Conservation (phyloP, 64 coral and sea anemone species). For the Trachythela sp. region DNA sequence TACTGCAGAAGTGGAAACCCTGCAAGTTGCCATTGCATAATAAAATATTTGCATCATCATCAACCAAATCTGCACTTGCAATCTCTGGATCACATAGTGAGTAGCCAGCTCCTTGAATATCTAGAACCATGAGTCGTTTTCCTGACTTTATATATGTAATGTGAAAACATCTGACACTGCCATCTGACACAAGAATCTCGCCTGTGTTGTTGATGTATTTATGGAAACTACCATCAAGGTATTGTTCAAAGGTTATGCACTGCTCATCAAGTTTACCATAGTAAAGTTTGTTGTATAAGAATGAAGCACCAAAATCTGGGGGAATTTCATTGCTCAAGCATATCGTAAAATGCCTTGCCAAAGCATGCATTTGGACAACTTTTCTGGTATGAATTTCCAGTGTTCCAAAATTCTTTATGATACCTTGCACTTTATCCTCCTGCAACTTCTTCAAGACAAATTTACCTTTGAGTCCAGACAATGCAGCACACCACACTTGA, state of each 20-base stretch:
- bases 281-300: not conserved
- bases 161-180: not conserved
- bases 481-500: constrained; percentile 6
- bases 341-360: constrained; percentile 57
- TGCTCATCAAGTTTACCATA: constrained; percentile 4
- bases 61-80: not conserved
- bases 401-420: constrained; percentile 20
- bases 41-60: not conserved
- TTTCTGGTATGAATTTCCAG: constrained; percentile 51
- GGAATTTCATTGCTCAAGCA: not conserved
- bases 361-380: constrained; percentile 55
- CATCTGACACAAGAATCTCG: not conserved
- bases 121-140: not conserved
- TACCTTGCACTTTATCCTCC: constrained; percentile 50
- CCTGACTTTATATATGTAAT: not conserved
- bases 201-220: not conserved
- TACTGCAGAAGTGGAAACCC: no score
- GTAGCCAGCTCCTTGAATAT: not conserved
- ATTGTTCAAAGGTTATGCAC: not conserved
- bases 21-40: no score
- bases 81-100: constrained; percentile 19
- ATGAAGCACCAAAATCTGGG: not conserved
- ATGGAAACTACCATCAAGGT: not conserved
- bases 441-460: constrained; percentile 51
- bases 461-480: constrained; percentile 37